Base-by-base conservation (phyloP, 1,140 invertebrate species). In the Drosophila nannoptera region DNA sequence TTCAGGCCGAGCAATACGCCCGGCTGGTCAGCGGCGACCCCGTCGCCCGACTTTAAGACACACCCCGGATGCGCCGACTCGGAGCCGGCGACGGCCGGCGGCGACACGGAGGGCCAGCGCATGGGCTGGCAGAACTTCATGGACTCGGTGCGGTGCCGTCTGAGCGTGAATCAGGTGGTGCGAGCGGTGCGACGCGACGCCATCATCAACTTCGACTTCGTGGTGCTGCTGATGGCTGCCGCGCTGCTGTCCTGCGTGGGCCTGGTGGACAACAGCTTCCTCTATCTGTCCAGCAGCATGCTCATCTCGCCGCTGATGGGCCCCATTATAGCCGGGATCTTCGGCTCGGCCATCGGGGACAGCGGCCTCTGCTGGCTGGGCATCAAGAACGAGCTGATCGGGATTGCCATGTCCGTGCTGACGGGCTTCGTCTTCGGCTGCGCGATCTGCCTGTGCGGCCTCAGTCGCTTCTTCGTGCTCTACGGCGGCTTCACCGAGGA, bases 251-350 rank as follows among this genome's bases (percentile, higher is more conserved):
- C 91, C n/a, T 91, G 93, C 33, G 90, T 96, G 36, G 95, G 95
- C 5, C 90, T 97, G 16, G 91, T 95, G 5, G 95, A 96, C 86
- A 94, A 95, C 86, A 95, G 93, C 68, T 92, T 92, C 31, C 92
- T 95, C 4, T 91, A 92, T 63, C 83, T 95, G 3, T 93, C 95
- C 2, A 94, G 94, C 55, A 94, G 93, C 76, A 95, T 95, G 94
- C 90, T 95, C 5, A 93, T 95, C 33, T 95, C 94, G 0, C 94
- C 94, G 1, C 89, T 95, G 6, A 95, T 95, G 94, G 93, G 94
- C 33, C 94, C 94, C 2, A 94, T 95, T 35, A 92, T 94, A 75
- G 94, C 94, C 6, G 92, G 91, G 9, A 94, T 93, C 0, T 94
- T 95, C 75, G 94, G 94, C 2, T 91, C 91, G 6, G 92, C 94